phyloP scores from a whole-genome alignment of 1,140 invertebrate genomes.

The Eueides isabella region DNA sequence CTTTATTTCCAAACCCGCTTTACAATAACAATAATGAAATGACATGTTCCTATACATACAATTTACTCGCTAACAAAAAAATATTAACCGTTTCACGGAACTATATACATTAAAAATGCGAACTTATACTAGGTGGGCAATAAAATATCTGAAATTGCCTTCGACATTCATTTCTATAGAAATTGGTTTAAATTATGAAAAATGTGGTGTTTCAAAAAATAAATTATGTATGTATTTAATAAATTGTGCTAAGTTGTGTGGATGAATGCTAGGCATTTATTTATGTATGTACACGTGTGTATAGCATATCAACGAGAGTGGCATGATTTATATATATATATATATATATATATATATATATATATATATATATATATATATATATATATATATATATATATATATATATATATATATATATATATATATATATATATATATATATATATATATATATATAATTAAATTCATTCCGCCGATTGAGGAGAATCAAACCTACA shows the following conservation, averaged over 20 bases:
- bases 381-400: too few species aligned
- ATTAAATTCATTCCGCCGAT: too few species aligned
- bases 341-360: constrained; percentile 14
- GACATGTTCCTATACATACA: constrained; percentile 2
- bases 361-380: not conserved
- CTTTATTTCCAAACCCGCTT: not conserved
- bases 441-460: too few species aligned
- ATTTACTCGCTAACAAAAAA: not conserved
- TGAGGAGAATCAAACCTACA: too few species aligned
- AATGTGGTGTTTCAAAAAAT: constrained; percentile 29
- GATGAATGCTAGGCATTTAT: constrained; percentile 28
- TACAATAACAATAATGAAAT: constrained; percentile 3
- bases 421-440: too few species aligned
- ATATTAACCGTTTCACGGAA: constrained; percentile 14
- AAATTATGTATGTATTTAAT: constrained; percentile 20
- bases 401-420: too few species aligned
- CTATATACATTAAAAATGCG: constrained; percentile 18
- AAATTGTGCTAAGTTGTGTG: constrained; percentile 35
- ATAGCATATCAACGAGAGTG: not conserved
- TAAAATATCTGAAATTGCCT: constrained; percentile 33
- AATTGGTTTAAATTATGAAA: not conserved
- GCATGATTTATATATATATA: constrained; percentile 13
- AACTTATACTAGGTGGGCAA: constrained; percentile 10
- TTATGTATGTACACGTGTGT: not conserved
- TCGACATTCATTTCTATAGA: constrained; percentile 8